Evolutionary conservation across 2,113 vertebrate species (phyloP).

Genomic region (Pseudorectes ferrugineus): DNA sequence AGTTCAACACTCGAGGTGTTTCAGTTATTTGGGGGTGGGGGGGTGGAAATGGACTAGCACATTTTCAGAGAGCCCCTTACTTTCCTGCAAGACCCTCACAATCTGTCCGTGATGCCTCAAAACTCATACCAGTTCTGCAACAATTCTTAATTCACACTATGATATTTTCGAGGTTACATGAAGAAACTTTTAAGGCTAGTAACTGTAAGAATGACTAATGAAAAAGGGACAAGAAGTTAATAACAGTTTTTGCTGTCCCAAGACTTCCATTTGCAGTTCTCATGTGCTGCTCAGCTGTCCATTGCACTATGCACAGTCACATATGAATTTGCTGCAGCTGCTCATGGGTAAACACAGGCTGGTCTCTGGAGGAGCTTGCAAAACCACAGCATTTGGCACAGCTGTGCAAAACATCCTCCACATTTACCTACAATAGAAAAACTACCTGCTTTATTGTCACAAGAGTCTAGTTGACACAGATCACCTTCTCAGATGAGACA

Average conservation of each 20-base stretch:
- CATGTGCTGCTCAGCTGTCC: not conserved
- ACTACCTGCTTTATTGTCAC: not conserved
- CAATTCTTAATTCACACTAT: not conserved
- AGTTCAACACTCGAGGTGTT: fast-evolving
- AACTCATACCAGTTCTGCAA: not conserved
- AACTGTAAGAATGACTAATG: not conserved
- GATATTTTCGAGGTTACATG: not conserved
- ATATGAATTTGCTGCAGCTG: not conserved
- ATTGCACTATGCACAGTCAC: not conserved
- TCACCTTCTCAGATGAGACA: not conserved
- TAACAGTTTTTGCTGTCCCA: not conserved
- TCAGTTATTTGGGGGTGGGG: not conserved
- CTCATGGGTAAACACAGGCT: not conserved
- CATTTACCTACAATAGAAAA: not conserved
- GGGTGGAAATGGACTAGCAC: not conserved
- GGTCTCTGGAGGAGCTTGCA: not conserved
- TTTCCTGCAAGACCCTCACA: not conserved
- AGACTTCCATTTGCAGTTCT: not conserved
- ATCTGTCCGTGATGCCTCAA: not conserved
- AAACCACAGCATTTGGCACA: not conserved
- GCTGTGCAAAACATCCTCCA: not conserved
- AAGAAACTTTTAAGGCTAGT: not conserved
- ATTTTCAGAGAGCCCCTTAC: not conserved
- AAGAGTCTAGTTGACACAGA: not conserved
- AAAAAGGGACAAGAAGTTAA: not conserved